phyloP scores from a whole-genome alignment of 1,140 invertebrate genomes.

The Drosophila pallidifrons region DNA sequence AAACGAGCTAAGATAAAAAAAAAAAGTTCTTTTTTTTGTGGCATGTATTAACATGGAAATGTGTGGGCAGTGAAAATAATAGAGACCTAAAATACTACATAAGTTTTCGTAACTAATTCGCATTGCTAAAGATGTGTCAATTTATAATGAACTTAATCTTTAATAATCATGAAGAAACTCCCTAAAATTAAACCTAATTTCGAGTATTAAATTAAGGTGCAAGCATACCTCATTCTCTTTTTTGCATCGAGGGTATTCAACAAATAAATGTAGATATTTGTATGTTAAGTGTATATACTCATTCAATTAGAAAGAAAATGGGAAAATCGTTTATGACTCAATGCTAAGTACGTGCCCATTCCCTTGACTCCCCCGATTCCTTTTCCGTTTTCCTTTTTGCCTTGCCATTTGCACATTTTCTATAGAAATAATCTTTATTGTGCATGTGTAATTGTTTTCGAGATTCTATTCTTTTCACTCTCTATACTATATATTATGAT shows the following conservation, averaged over 20 bases:
- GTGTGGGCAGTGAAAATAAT: no score
- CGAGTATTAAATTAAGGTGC: no score
- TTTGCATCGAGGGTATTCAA: not conserved
- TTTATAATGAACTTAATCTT: no score
- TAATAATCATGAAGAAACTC: no score
- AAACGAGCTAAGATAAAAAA: no score
- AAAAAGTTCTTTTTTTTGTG: no score
- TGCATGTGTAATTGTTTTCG: slow-evolving; percentile 74
- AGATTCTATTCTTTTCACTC: slow-evolving; percentile 38
- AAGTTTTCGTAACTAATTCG: no score
- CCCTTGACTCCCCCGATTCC: slow-evolving; percentile 19
- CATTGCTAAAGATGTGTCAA: no score
- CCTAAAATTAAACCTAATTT: no score
- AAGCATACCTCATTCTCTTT: not conserved
- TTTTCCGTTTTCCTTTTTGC: not conserved
- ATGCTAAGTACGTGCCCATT: slow-evolving; percentile 36
- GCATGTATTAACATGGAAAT: no score
- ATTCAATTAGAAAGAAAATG: slow-evolving; percentile 72
- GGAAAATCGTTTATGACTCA: slow-evolving; percentile 73
- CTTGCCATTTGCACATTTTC: slow-evolving; percentile 9
- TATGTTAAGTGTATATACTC: slow-evolving; percentile 57
- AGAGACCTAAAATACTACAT: no score
- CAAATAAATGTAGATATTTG: slow-evolving; percentile 25
- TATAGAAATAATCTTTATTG: slow-evolving; percentile 67
- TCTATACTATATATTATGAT: slow-evolving; percentile 12